Evolutionary conservation across 37 sponge, comb jelly and placozoan genomes (phyloP).

Genomic region (Halichondria panicea): DNA sequence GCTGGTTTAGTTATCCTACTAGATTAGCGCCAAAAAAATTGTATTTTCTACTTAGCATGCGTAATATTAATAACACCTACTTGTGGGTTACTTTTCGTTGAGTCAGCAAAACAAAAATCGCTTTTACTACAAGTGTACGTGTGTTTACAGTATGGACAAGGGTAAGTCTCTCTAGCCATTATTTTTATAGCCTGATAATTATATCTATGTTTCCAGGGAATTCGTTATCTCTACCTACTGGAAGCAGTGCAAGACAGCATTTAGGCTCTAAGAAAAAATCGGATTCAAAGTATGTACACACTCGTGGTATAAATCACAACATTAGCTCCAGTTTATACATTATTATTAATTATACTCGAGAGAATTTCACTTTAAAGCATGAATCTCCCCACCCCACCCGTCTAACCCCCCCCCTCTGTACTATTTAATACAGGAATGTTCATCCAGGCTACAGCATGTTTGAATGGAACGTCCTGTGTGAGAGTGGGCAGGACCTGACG

Average conservation of each 20-base stretch:
- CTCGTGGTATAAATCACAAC: not conserved
- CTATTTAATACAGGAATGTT: not conserved
- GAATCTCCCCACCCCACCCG: too few relatives aligned
- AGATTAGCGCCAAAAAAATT: not conserved
- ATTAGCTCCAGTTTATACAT: not conserved
- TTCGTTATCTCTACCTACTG: conserved; percentile 24
- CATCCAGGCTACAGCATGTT: conserved; percentile 80
- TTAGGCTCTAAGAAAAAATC: conserved; percentile 24
- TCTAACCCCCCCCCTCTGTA: too few relatives aligned
- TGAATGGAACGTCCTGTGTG: conserved; percentile 80
- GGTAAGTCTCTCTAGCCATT: not conserved
- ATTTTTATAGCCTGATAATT: not conserved
- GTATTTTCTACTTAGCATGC: not conserved
- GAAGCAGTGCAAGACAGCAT: conserved; percentile 17
- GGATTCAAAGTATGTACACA: conserved; percentile 2
- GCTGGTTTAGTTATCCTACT: not conserved
- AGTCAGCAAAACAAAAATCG: not conserved
- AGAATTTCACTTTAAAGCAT: too few relatives aligned
- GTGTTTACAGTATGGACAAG: too few relatives aligned
- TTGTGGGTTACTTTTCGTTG: too few relatives aligned
- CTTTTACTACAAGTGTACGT: too few relatives aligned
- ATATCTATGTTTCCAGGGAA: not conserved
- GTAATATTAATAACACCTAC: not conserved
- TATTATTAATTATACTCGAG: too few relatives aligned
- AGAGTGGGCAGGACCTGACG: conserved; percentile 44